These are phyloP conservation scores for Hypotaenidia okinawae DNA, from an alignment of 2,797 vertebrate genomes.

Conservation along the genomic window DNA sequence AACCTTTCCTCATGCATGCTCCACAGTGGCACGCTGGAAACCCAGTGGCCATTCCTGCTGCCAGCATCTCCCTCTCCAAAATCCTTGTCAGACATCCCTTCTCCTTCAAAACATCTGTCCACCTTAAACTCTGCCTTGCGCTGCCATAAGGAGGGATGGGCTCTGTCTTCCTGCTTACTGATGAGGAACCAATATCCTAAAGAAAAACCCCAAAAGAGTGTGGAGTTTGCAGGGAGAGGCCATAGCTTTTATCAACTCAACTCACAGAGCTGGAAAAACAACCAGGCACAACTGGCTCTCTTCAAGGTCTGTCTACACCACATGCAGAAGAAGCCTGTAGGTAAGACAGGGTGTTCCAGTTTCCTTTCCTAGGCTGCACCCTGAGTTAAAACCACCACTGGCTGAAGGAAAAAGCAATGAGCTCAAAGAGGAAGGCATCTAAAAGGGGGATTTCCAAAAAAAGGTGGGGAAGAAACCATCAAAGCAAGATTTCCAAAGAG, in stretches of 20 bases:
- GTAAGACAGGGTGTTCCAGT: neutral
- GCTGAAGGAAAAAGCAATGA: slow-evolving; percentile 4
- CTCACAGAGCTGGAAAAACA: neutral
- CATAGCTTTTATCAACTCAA: slow-evolving; percentile 22
- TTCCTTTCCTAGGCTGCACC: neutral
- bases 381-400: neutral
- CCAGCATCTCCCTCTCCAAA: neutral
- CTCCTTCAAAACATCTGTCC: neutral
- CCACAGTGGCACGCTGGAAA: neutral
- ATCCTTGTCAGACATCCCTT: neutral
- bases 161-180: slow-evolving; percentile 27
- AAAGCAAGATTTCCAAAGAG: slow-evolving; percentile 45
- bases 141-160: neutral
- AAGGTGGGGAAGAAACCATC: slow-evolving; percentile 50
- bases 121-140: neutral
- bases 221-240: neutral
- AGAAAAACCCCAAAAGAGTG: neutral
- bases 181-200: slow-evolving; percentile 16
- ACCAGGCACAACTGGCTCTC: slow-evolving; percentile 10
- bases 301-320: neutral
- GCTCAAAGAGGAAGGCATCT: slow-evolving; percentile 26
- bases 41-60: neutral
- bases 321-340: neutral
- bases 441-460: slow-evolving; percentile 53
- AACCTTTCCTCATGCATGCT: neutral